Conservation (phyloP, 2,113 vertebrate genomes). For the Cyphomyrus discorhynchus region DNA sequence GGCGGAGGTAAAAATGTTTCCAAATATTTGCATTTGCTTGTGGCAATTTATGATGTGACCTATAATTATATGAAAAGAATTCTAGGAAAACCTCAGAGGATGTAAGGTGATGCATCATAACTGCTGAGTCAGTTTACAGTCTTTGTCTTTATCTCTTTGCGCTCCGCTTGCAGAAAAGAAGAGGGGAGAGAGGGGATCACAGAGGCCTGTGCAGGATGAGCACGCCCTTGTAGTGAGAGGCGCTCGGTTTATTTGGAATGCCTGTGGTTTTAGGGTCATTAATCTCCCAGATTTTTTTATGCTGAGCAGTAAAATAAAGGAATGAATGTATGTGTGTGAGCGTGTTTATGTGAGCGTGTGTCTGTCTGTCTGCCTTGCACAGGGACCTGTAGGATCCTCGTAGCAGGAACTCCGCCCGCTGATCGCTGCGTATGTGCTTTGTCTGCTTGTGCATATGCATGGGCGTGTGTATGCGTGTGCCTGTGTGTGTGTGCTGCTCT, state of each 20-base stretch:
- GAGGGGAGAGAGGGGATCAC: background rate
- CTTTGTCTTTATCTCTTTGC: background rate
- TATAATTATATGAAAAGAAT: background rate
- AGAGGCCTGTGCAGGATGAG: background rate
- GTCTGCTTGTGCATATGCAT: background rate
- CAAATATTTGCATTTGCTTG: background rate
- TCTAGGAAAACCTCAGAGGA: background rate
- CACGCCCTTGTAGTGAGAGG: background rate
- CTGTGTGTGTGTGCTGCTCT: background rate
- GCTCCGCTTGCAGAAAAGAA: background rate
- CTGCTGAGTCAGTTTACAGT: background rate
- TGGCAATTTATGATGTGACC: background rate
- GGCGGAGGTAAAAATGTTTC: background rate
- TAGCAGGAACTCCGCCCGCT: background rate
- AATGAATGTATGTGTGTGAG: slow-evolving; percentile 7
- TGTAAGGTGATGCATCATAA: background rate
- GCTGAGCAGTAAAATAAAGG: background rate
- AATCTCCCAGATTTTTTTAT: background rate
- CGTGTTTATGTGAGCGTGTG: slow-evolving; percentile 5
- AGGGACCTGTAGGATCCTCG: background rate
- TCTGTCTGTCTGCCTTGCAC: background rate
- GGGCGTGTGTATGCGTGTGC: slow-evolving; percentile 26
- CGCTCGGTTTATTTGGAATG: background rate
- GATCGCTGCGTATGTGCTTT: background rate
- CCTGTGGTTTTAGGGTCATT: background rate